Base-by-base conservation (phyloP, 2,888 invertebrate species). In the Shargacucullia verbasci region DNA sequence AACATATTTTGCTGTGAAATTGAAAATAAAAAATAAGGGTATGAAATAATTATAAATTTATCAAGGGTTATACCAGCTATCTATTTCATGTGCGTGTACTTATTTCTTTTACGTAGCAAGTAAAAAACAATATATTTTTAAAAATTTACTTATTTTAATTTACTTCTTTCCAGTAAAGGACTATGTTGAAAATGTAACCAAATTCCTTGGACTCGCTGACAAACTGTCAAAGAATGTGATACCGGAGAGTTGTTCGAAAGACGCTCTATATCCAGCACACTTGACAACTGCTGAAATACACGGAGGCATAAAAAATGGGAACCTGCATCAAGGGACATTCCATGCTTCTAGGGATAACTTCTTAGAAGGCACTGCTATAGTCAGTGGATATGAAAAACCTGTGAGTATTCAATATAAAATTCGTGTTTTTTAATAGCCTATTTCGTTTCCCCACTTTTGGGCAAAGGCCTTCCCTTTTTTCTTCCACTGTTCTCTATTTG, bases 281-380 rank as follows among this genome's bases (percentile, higher is more conserved):
- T 92, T 98, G 59, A 95, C 97, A 0, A 95, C 97, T 0, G 91
- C 95, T 0, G 96, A 97, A 83, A 94, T 99, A 13, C 97, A 98
- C 60, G 94, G 95, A 0, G 98, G 98, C 0, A 95, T 99, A 39
- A 96, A 97, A 79, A 95, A 94, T 62, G 98, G 97, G 0, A 95
- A 95, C 70, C 90, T 97, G 5, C 84, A 96, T 37, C 98, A 97
- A 83, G 99, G 99, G 0, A 95, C 96, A 0, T 98, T 97, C 82
- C 94, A 96, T 81, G 97, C 98, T 0, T 98, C 98, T 0, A 95
- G 98, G 48, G 99, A 99, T 80, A 99, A 99, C 88, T 99, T 97
- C 84, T 93, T 99, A 11, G 99, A 99, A 89, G 99, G 98, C 9
- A 96, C 95, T 62, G 98, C 98, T 8, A 96, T 95, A 84, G 96